Evolutionary conservation across 1,140 invertebrate species (phyloP).

Genomic region (Plutomurus gul): DNA sequence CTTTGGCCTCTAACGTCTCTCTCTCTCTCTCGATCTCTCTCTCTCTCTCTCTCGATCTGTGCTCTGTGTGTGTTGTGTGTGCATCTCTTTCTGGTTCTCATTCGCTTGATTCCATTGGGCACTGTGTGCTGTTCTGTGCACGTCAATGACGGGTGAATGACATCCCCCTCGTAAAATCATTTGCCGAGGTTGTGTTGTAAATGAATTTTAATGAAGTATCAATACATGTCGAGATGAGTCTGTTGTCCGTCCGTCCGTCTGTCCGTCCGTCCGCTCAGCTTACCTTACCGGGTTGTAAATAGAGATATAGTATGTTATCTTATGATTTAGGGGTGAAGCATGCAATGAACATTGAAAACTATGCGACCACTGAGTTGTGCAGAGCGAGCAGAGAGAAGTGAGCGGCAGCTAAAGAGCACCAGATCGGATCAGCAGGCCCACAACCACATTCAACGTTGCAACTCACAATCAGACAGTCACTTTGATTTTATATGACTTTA

Average conservation of each 20-base stretch:
- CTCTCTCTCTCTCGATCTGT: not conserved
- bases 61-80: not conserved
- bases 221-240: conserved; percentile 29
- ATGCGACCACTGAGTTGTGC: not conserved
- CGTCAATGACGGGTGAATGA: conserved; percentile 32
- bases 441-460: not conserved
- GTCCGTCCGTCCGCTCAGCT: not conserved
- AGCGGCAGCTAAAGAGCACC: not conserved
- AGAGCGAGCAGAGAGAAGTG: not conserved
- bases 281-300: conserved; percentile 18
- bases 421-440: not conserved
- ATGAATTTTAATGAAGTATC: conserved; percentile 33
- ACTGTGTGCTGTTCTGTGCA: too few species aligned
- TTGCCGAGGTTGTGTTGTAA: conserved; percentile 32
- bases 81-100: too few species aligned
- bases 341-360: not conserved
- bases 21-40: too few species aligned
- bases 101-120: too few species aligned
- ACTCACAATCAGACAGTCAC: not conserved
- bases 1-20: too few species aligned
- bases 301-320: conserved; percentile 13
- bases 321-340: conserved; percentile 9
- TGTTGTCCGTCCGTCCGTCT: not conserved
- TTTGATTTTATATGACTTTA: not conserved
- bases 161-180: conserved; percentile 31